Evolutionary conservation across 2,888 invertebrate species (phyloP), one percentile per base, ranked within the genome.

Genomic region (Cheilosia scutellata): DNA sequence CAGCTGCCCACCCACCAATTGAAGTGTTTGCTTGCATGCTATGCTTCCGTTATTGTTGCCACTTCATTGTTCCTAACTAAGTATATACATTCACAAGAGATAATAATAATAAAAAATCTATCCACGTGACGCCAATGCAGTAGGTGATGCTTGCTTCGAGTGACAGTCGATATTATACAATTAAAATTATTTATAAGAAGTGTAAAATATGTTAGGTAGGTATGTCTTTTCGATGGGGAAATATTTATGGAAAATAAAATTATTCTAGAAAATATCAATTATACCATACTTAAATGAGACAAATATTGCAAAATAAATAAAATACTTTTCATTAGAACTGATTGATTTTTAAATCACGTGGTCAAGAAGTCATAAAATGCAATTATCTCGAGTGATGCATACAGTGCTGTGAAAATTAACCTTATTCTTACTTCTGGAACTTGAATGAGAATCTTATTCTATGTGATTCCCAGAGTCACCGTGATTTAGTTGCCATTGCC

Each of bases 341-440:
- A 71, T 71, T 71, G 58, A 33, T 60, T 51, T 42, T 42, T 4
- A 44, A 57, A 47, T 72, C 72, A 62, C 72, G 72, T 51, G 72
- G 33, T 29, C 16, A 62, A 49, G 31, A 53, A 37, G 37, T 37
- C 11, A 62, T 72, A 20, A 62, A 62, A 13, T 72, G 20, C 44
- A 44, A 57, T 70, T 47, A 44, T 57, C 57, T 20, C 13, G 31
- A 33, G 47, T 47, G 57, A n/a, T 53, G 33, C 20, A n/a, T 6
- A 25, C n/a, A 20, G 11, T 13, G 4, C 16, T 2, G 7, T 31
- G 31, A 31, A 55, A 16, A 57, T 3, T 33, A 2, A 33, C 16
- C 55, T 33, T 16, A 31, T 55, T 11, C 20, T 20, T 20, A 20
- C 20, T 20, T 20, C 20, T 20, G 20, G 20, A 20, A 20, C 20